Percentiles rank a stretch among this genome's conserved stretches.
These are phyloP conservation scores for Delia radicum DNA, from an alignment of 1,140 invertebrate genomes.

Conservation along the genomic window DNA sequence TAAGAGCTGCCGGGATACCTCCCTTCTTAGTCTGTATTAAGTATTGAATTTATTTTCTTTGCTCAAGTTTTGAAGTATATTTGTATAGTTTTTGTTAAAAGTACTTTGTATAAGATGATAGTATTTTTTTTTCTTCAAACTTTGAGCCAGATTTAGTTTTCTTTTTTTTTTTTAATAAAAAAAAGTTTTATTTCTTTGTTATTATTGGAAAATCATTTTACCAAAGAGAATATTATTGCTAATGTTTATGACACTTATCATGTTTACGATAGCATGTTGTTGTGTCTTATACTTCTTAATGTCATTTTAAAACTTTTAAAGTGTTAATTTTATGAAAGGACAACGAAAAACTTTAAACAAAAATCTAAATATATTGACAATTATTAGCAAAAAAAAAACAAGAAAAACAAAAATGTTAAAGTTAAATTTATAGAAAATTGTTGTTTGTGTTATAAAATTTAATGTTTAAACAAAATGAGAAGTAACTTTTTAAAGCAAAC, in stretches of 20 bases:
- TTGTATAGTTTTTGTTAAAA: no score
- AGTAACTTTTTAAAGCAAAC: no score
- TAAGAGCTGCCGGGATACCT: no score
- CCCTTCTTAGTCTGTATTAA: no score
- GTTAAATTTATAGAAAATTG: neutral
- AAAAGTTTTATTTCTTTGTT: neutral
- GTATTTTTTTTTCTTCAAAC: neutral
- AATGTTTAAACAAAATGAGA: no score
- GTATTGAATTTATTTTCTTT: no score
- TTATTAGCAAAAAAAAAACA: neutral
- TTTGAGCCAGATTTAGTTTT: neutral
- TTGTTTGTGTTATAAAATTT: neutral
- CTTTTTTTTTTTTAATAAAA: neutral
- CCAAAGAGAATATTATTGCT: neutral
- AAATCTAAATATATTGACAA: slow-evolving; percentile 1
- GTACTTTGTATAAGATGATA: no score
- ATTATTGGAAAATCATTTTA: neutral
- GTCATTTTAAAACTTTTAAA: neutral
- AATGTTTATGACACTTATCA: slow-evolving; percentile 1
- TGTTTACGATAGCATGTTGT: neutral
- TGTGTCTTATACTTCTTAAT: neutral
- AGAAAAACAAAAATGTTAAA: neutral
- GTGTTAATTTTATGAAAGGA: neutral
- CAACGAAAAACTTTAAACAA: neutral
- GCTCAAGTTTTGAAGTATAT: no score